These are phyloP conservation scores for Bradypus variegatus DNA, from an alignment of 2,797 vertebrate genomes.

Conservation along the genomic window DNA sequence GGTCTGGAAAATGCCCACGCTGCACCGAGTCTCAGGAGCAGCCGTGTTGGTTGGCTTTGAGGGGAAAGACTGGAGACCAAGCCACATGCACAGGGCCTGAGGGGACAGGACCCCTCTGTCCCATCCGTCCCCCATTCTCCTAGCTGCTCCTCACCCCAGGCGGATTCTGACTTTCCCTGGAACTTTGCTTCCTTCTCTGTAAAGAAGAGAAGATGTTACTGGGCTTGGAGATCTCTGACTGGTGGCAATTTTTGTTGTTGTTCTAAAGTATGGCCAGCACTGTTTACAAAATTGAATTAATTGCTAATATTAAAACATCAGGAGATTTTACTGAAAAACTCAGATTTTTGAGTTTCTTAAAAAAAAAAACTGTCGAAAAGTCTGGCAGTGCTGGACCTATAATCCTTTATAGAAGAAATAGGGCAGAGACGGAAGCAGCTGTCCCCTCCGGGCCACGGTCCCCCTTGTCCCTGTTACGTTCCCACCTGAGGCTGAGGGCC, in stretches of 20 bases:
- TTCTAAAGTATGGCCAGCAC: neutral
- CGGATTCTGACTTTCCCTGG: neutral
- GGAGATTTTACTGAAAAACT: neutral
- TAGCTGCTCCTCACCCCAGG: neutral
- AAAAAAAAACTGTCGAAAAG: neutral
- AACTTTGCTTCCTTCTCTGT: neutral
- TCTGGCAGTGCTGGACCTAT: neutral
- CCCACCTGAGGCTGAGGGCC: neutral
- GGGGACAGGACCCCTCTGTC: neutral
- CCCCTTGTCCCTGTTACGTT: no score
- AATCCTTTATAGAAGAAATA: no score
- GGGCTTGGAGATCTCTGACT: neutral
- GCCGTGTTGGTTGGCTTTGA: neutral
- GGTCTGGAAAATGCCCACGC: neutral
- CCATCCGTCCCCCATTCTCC: rapidly evolving
- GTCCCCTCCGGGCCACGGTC: no score
- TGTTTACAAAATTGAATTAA: neutral
- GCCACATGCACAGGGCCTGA: rapidly evolving
- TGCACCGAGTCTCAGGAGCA: no score
- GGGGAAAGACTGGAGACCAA: neutral
- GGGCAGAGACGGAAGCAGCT: neutral
- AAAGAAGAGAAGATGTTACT: neutral
- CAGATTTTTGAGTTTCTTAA: no score
- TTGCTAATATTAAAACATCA: neutral
- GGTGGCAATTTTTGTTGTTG: neutral